A percentile compares a stretch with the other conserved stretches of the same genome.
phyloP scores from a whole-genome alignment of 2,113 vertebrate species.

The Clarias gariepinus region DNA sequence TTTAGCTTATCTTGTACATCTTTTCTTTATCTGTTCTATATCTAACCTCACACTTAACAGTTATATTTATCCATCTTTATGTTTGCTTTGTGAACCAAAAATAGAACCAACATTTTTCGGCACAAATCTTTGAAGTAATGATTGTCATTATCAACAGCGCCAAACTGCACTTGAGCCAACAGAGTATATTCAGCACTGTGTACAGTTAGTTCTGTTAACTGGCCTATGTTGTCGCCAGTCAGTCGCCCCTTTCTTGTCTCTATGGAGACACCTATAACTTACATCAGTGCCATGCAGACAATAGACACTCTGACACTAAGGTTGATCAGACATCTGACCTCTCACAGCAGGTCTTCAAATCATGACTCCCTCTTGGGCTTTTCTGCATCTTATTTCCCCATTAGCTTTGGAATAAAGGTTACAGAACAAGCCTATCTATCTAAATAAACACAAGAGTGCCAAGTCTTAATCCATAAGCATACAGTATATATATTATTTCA shows the following conservation, averaged over 20 bases:
- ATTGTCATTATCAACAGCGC: not conserved
- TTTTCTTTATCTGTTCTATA: not conserved
- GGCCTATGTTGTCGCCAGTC: slow-evolving; percentile 87
- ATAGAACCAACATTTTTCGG: not conserved
- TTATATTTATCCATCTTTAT: not conserved
- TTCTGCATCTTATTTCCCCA: slow-evolving; percentile 49
- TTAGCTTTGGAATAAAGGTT: not conserved
- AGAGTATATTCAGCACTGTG: slow-evolving; percentile 67
- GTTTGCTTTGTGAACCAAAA: not conserved
- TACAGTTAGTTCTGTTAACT: slow-evolving; percentile 82
- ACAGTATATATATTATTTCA: too few species aligned
- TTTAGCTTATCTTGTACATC: not conserved
- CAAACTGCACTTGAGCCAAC: slow-evolving; percentile 36
- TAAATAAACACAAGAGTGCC: not conserved
- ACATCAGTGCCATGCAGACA: slow-evolving; percentile 82
- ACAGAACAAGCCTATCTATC: not conserved
- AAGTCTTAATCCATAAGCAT: too few species aligned
- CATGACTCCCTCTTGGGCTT: slow-evolving; percentile 86
- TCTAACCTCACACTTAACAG: not conserved
- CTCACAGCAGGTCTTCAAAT: slow-evolving; percentile 71
- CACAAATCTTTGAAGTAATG: slow-evolving; percentile 25
- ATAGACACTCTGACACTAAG: slow-evolving; percentile 97
- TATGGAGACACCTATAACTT: slow-evolving; percentile 97
- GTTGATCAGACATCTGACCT: slow-evolving; percentile 97
- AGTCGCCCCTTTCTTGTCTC: slow-evolving; percentile 88